Conservation (phyloP, 2,113 vertebrate genomes). For the Alces alces region DNA sequence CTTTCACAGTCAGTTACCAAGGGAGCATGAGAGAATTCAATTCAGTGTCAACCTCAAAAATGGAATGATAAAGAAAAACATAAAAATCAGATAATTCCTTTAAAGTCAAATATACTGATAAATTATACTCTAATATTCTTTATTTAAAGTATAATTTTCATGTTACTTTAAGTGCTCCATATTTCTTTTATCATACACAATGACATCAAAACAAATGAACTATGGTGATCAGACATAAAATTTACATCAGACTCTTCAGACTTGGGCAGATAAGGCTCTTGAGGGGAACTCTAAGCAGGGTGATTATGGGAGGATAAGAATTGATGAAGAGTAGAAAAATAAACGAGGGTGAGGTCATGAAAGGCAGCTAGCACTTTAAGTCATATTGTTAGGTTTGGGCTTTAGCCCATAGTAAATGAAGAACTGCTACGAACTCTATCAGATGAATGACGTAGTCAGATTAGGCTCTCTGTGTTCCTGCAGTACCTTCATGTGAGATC, state of each 20-base stretch:
- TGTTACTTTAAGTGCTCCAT: neutral
- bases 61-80: neutral
- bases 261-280: neutral
- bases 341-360: neutral
- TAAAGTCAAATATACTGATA: neutral
- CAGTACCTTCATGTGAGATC: neutral
- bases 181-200: conserved; percentile 1
- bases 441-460: neutral
- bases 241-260: neutral
- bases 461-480: neutral
- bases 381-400: neutral
- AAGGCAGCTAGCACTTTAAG: neutral
- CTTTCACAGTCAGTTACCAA: conserved; percentile 8
- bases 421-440: neutral
- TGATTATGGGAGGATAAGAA: neutral
- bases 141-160: neutral
- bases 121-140: neutral
- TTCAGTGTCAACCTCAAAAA: conserved; percentile 4
- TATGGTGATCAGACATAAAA: neutral
- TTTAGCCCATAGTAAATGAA: neutral
- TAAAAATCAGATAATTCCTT: neutral
- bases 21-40: neutral
- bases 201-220: conserved; percentile 5
- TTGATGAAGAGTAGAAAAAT: neutral
- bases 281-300: neutral